Percentiles rank a stretch among this genome's conserved stretches.
phyloP scores from a whole-genome alignment of 2,797 vertebrate species.

The Danionella dracula region DNA sequence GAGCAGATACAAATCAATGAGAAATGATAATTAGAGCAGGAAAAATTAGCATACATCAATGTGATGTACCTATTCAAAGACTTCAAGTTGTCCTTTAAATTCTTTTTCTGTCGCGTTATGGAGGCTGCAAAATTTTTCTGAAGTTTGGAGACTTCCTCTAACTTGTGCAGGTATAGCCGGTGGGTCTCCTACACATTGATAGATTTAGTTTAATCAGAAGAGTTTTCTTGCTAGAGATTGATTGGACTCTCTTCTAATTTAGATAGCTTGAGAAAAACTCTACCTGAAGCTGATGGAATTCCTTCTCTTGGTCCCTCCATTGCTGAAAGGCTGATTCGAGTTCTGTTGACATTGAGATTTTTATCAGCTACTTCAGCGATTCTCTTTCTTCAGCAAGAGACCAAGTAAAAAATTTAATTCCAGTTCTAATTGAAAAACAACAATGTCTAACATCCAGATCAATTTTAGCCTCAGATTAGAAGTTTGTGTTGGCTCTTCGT shows the following conservation, averaged over 20 bases:
- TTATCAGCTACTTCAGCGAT: not conserved
- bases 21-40: not conserved
- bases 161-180: constrained; percentile 80
- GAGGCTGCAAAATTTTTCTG: constrained; percentile 77
- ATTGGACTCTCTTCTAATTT: not conserved
- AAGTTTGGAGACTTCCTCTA: constrained; percentile 85
- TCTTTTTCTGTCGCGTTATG: constrained; percentile 75
- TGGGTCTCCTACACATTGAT: constrained; percentile 77
- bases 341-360: constrained; percentile 52
- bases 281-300: constrained; percentile 84
- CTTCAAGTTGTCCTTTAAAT: constrained; percentile 72
- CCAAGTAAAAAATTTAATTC: not conserved
- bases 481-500: not conserved
- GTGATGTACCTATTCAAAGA: constrained; percentile 70
- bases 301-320: constrained; percentile 79
- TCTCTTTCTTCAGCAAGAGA: not conserved
- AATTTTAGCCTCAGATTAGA: not conserved
- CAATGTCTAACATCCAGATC: no score
- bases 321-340: constrained; percentile 67
- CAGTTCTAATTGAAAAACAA: no score
- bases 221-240: not conserved
- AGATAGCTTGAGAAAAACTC: constrained; percentile 20
- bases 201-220: not conserved
- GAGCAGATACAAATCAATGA: not conserved
- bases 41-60: not conserved